Evolutionary conservation across 2,797 vertebrate species (phyloP).

Genomic region (Balearica regulorum): DNA sequence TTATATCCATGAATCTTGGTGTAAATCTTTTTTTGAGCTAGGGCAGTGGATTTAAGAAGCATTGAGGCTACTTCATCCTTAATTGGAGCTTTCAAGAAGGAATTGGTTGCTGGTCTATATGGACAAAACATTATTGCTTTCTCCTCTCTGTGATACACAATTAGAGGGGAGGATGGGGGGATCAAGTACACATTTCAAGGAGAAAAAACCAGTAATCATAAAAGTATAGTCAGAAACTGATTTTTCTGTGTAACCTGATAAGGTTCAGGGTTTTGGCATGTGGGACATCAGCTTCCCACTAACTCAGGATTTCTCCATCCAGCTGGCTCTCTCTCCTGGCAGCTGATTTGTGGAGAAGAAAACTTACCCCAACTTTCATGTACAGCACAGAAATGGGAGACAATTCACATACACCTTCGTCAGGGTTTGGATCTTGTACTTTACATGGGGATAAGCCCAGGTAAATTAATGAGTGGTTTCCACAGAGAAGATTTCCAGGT

Average conservation of each 20-base stretch:
- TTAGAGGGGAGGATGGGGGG: not conserved
- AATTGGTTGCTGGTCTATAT: not conserved
- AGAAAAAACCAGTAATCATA: not conserved
- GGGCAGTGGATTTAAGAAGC: conserved; percentile 1
- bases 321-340: not conserved
- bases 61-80: not conserved
- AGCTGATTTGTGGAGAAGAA: not conserved
- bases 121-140: conserved; percentile 12
- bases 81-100: conserved; percentile 14
- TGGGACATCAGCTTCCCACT: not conserved
- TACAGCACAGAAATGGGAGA: not conserved
- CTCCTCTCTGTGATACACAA: not conserved
- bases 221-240: not conserved
- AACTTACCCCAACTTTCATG: not conserved
- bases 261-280: not conserved
- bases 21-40: not conserved
- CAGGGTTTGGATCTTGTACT: not conserved
- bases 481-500: not conserved
- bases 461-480: not conserved
- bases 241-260: not conserved
- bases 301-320: not conserved
- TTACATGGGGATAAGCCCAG: not conserved
- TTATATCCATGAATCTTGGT: not conserved
- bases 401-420: not conserved
- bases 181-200: not conserved